Base-by-base conservation (phyloP, 2,113 vertebrate species). In the Neomonachus schauinslandi region DNA sequence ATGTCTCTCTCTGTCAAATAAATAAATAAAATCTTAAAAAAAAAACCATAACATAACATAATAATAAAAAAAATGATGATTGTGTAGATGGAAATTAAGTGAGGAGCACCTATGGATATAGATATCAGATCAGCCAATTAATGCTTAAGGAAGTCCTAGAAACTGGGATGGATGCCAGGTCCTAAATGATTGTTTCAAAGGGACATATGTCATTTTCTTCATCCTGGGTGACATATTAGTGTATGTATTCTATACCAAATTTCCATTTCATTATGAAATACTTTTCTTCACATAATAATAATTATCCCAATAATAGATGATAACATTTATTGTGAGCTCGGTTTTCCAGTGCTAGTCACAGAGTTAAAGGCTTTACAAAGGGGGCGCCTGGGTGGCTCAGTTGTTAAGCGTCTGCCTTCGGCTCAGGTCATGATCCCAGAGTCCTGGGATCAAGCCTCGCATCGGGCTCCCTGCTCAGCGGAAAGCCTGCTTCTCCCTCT, bases 311-410 rank as follows among this genome's bases (percentile, higher is more conserved):
- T 26, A 95, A 95, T 9, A 76, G 13, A 22, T 92, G 13, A 22
- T 92, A 72, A 51, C 31, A 95, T 88, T 55, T 84, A 85, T 26
- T 91, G 16, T 86, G 91, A 89, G 11, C 14, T 97, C 65, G 61
- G 12, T 55, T 92, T 81, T 89, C 15, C n/a, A 59, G 10, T 59
- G 33, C 4, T 26, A 94, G 19, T 1, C 33, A 53, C 8, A 26
- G 5, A 15, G 22, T 49, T 92, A 79, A 93, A 97, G 31, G 33
- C 3, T 83, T 92, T 95, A 81, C 16, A 46, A 33, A 84, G 36
- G 39, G 39, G 39, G 39, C 39, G 39, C 39, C 39, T 39, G 39
- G 39, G 39, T 39, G 39, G 39, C 39, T 39, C 39, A 39, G 39
- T 39, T 39, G 39, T 39, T 39, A 39, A 39, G 39, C 39, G 39